These are phyloP conservation scores for Hiodon tergisus DNA, from an alignment of 2,113 vertebrate species.

Conservation along the genomic window DNA sequence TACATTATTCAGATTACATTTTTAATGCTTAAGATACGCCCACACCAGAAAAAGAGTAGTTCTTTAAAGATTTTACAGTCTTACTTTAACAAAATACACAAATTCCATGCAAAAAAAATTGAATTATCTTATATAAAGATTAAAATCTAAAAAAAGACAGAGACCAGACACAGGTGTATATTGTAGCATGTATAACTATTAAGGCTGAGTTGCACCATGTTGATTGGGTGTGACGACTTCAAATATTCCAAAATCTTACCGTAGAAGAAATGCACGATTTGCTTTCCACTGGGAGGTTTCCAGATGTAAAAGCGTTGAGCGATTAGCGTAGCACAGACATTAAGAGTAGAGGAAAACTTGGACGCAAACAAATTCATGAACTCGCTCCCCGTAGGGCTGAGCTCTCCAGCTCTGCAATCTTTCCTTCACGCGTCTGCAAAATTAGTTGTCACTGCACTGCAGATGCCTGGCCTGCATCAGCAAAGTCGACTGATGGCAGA, in stretches of 20 bases:
- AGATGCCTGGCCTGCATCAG: conserved; percentile 37
- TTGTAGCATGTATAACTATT: not conserved
- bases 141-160: conserved; percentile 35
- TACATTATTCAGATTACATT: conserved; percentile 63
- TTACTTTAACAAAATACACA: conserved; percentile 21
- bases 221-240: conserved; percentile 57
- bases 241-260: conserved; percentile 46
- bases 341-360: conserved; percentile 46
- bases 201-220: no score
- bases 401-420: conserved; percentile 39
- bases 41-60: conserved; percentile 35
- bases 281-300: conserved; percentile 50
- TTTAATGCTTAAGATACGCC: conserved; percentile 46
- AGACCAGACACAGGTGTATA: conserved; percentile 2
- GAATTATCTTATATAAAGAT: conserved; percentile 22
- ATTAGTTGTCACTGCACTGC: conserved; percentile 48
- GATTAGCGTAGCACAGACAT: conserved; percentile 56
- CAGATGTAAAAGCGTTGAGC: conserved; percentile 56
- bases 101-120: conserved; percentile 3
- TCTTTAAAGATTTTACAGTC: conserved; percentile 48
- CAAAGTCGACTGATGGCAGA: conserved; percentile 53
- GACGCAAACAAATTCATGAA: conserved; percentile 57
- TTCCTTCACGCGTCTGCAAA: conserved; percentile 45
- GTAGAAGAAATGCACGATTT: conserved; percentile 44
- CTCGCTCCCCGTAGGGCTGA: conserved; percentile 23